Conservation (phyloP, 2,797 vertebrate species). For the Holocentrus rufus region DNA sequence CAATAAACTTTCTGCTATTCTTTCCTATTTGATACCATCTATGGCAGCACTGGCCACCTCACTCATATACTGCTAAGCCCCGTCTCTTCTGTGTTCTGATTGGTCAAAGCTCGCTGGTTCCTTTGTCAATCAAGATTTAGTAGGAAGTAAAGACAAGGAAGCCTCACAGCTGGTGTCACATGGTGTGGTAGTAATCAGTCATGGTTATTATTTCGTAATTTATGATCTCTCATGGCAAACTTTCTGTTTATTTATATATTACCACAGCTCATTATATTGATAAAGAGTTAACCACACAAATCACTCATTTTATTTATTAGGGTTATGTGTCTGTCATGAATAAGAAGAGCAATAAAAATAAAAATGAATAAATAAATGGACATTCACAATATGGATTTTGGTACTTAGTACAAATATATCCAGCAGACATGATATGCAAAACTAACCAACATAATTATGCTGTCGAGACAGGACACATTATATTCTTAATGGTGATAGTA, state of each 20-base stretch:
- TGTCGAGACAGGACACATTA: no score
- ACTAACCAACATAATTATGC: no score
- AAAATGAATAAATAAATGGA: no score
- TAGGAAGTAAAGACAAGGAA: slow-evolving; percentile 34
- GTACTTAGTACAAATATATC: not conserved
- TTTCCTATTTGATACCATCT: slow-evolving; percentile 65
- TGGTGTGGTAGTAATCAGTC: not conserved
- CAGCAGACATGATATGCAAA: no score
- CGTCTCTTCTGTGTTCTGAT: slow-evolving; percentile 59
- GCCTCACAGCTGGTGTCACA: not conserved
- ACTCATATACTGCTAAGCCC: slow-evolving; percentile 40
- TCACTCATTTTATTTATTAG: no score
- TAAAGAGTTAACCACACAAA: no score
- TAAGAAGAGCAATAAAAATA: not conserved
- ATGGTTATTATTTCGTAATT: not conserved
- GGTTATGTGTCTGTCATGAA: not conserved
- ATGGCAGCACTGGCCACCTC: slow-evolving; percentile 56
- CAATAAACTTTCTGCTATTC: slow-evolving; percentile 15
- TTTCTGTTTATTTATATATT: no score
- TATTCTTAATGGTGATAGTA: no score
- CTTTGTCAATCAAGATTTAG: slow-evolving; percentile 52
- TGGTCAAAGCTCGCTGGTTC: slow-evolving; percentile 42
- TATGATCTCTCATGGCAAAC: not conserved
- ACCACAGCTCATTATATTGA: no score
- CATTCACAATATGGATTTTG: not conserved